Evolutionary conservation across 2,113 vertebrate genomes (phyloP), one percentile per base, ranked within the genome.

Genomic region (Paramormyrops kingsleyae): DNA sequence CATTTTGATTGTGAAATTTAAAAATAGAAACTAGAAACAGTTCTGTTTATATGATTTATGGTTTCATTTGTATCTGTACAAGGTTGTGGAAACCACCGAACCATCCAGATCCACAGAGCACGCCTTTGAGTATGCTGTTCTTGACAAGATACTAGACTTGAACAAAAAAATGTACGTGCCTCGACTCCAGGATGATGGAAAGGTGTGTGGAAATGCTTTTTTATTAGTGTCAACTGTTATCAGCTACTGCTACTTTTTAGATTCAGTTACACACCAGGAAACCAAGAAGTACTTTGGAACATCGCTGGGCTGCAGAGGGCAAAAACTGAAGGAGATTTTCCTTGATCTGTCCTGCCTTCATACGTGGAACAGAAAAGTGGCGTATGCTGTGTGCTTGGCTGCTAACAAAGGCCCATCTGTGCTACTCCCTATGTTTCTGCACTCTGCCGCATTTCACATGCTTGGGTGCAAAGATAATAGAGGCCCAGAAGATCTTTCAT

Each of bases 261-360:
- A 90, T 24, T 47, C 13, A 0, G 46, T 21, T 17, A 90, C 89
- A 24, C 17, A 27, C 1, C 2, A 87, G 42, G 47, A 70, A 70
- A 90, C 89, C 52, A 66, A 83, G 27, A 87, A 87, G 12, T 90
- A 90, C 59, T 90, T 90, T 90, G 89, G 89, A 3, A 59, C 49
- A 10, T 90, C 89, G 1, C 24, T 90, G 42, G 10, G 83, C 31
- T 90, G 89, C 89, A 87, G 66, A 70, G 83, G 89, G 24, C 5
- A n/a, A 19, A 19, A 8, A 19, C 83, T 70, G 59, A 86, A 44
- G n/a, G n/a, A 90, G 24, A 74, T 90, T 46, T 90, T 90, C 42
- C 66, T 90, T 74, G 89, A 90, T 39, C 12, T 90, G 70, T 86
- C 83, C 7, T 90, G 89, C 46, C 31, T 90, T n/a, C 2, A 86